Percentiles rank a stretch among this genome's conserved stretches.
Evolutionary conservation across 1,140 invertebrate species (phyloP).

Genomic region (Steinernema khuongi): DNA sequence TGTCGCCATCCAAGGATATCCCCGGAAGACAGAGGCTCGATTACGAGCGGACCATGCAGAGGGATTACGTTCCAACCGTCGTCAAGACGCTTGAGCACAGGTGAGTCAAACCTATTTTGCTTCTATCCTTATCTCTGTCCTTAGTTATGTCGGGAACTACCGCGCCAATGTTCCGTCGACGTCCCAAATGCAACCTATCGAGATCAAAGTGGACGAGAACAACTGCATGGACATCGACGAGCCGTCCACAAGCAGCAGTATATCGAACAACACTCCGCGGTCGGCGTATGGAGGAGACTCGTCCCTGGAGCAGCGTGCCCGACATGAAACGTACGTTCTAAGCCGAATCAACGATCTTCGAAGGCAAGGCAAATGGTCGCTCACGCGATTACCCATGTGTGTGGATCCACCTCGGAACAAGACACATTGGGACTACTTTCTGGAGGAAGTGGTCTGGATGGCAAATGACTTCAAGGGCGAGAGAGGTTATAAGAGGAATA

Average conservation of each 20-base stretch:
- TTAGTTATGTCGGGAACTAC: not conserved
- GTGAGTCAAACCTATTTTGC: not conserved
- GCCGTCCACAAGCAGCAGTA: not conserved
- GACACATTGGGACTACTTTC: conserved; percentile 88
- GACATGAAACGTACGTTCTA: conserved; percentile 27
- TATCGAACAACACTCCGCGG: not conserved
- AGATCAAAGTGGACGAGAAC: not conserved
- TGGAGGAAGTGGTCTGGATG: conserved; percentile 98
- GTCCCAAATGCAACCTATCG: not conserved
- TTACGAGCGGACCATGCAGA: not conserved
- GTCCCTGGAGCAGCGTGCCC: not conserved
- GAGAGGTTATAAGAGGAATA: conserved; percentile 90
- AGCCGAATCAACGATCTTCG: conserved; percentile 39
- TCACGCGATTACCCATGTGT: conserved; percentile 45
- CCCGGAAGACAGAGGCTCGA: not conserved
- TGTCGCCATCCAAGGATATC: not conserved
- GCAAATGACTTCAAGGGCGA: conserved; percentile 94
- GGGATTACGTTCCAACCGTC: not conserved
- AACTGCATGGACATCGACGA: not conserved
- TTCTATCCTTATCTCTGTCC: not conserved
- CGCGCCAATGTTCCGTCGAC: not conserved
- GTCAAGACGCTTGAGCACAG: not conserved
- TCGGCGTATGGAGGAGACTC: too few species aligned
- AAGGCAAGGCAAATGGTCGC: conserved; percentile 45
- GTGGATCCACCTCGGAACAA: conserved; percentile 51